Percentiles rank a stretch among this genome's conserved stretches.
phyloP scores from a whole-genome alignment of 2,797 vertebrate species.

The Steatocranus sp. region DNA sequence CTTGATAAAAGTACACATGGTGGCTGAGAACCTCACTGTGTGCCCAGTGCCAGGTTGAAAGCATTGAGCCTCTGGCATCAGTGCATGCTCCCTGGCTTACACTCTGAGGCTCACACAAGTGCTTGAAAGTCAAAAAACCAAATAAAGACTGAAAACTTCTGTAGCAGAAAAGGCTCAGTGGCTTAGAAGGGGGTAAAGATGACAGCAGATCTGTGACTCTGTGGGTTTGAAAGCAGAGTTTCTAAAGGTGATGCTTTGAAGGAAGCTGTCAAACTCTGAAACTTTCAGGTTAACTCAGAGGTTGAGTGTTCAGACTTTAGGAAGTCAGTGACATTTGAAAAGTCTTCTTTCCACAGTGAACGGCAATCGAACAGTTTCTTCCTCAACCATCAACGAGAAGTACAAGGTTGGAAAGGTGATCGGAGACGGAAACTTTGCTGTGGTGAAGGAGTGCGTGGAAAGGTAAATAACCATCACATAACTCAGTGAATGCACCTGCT shows the following conservation, averaged over 20 bases:
- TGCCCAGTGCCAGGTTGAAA: neutral
- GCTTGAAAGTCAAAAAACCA: neutral
- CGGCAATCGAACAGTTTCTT: constrained; percentile 84
- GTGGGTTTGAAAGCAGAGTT: neutral
- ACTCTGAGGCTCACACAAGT: neutral
- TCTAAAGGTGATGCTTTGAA: neutral
- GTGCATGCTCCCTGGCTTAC: neutral
- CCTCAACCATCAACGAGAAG: constrained; percentile 87
- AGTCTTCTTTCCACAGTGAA: constrained; percentile 74
- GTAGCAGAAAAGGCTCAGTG: neutral
- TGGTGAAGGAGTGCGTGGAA: constrained; percentile 94
- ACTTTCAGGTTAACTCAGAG: neutral
- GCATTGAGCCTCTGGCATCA: neutral
- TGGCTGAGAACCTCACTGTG: neutral
- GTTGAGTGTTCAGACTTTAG: neutral
- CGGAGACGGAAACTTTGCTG: constrained; percentile 95
- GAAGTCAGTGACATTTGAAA: neutral
- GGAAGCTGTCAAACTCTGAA: neutral
- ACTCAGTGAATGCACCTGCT: neutral
- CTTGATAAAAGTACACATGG: neutral
- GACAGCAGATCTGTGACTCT: neutral
- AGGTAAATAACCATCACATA: constrained; percentile 51
- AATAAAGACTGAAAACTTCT: neutral
- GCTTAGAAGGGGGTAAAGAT: neutral
- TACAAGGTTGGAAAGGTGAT: constrained; percentile 96